Percentiles rank a stretch among this genome's conserved stretches.
Evolutionary conservation across 1,140 invertebrate species (phyloP).

Genomic region (Arion vulgaris): DNA sequence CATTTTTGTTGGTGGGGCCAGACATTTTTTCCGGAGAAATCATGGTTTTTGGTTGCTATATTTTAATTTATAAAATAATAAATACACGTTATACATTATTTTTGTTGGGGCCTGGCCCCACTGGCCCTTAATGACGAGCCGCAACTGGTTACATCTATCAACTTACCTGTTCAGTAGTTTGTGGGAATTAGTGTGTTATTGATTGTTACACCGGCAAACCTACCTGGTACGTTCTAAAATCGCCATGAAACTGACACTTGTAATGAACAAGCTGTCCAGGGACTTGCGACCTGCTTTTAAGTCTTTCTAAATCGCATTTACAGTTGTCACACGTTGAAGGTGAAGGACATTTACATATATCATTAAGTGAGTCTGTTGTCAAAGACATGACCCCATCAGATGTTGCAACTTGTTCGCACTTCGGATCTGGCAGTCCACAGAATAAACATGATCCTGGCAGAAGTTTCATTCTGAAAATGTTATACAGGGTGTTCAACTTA

Average conservation of each 20-base stretch:
- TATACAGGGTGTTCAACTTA: too few relatives aligned
- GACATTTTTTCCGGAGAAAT: too few relatives aligned
- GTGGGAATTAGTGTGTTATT: too few relatives aligned
- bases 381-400: not conserved
- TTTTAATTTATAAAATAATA: too few relatives aligned
- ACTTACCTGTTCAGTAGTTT: too few relatives aligned
- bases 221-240: conserved; percentile 38
- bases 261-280: conserved; percentile 1
- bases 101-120: too few relatives aligned
- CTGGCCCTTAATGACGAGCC: too few relatives aligned
- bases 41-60: too few relatives aligned
- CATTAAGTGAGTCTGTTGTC: not conserved
- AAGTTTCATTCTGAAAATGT: conserved; percentile 6
- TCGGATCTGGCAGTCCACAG: not conserved
- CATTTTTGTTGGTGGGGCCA: too few relatives aligned
- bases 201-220: too few relatives aligned
- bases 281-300: not conserved
- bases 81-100: too few relatives aligned
- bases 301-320: not conserved
- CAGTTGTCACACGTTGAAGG: conserved; percentile 5
- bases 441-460: not conserved
- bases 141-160: too few relatives aligned
- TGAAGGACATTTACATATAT: conserved; percentile 27
- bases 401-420: not conserved
- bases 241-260: conserved; percentile 22